Evolutionary conservation across 2,113 vertebrate genomes (phyloP).

Genomic region (Thunnus maccoyii): DNA sequence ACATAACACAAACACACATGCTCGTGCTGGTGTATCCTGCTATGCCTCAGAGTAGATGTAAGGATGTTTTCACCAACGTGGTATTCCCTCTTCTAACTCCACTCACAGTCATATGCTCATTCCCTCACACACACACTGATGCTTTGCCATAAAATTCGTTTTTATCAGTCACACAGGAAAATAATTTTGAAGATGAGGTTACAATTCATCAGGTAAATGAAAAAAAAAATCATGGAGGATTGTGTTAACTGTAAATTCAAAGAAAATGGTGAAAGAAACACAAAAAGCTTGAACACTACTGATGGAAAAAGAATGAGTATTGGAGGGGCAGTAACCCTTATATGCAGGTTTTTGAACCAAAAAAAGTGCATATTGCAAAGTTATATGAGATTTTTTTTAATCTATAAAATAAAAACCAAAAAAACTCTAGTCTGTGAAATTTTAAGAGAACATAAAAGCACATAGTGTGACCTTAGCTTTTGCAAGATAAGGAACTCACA

Average conservation of each 20-base stretch:
- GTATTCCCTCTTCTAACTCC: neutral
- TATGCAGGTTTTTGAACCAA: too few species aligned
- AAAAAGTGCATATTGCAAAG: too few species aligned
- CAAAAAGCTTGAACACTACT: too few species aligned
- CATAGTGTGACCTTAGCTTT: slow-evolving; percentile 30
- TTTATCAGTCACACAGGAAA: neutral
- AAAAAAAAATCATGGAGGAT: too few species aligned
- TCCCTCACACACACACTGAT: neutral
- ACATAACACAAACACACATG: neutral
- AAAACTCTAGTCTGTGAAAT: neutral
- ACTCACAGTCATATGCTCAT: neutral
- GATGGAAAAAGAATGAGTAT: too few species aligned
- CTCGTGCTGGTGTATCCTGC: neutral
- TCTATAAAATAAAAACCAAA: neutral
- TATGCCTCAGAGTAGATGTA: slow-evolving; percentile 8
- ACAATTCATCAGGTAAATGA: too few species aligned
- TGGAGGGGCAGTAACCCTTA: too few species aligned
- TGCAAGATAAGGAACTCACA: slow-evolving; percentile 26
- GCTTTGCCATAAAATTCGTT: neutral
- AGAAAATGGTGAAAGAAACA: neutral
- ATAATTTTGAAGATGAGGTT: neutral
- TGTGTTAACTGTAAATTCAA: neutral
- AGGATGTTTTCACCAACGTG: slow-evolving; percentile 20
- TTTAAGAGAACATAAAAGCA: slow-evolving; percentile 33
- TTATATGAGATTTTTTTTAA: neutral